Evolutionary conservation across 1,140 invertebrate genomes (phyloP).

Genomic region (Limonius californicus): DNA sequence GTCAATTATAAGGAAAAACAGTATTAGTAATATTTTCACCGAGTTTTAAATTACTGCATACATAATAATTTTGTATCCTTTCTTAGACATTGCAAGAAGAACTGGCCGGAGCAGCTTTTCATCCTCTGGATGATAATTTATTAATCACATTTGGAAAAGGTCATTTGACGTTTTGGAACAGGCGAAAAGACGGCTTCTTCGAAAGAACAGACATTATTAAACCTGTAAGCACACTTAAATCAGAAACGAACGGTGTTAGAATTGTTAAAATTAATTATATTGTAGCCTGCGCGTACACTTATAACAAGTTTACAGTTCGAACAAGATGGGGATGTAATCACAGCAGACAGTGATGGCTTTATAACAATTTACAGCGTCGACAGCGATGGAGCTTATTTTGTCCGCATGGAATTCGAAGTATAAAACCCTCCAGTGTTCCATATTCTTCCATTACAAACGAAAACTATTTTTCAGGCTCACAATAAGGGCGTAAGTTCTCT

Average conservation of each 20-base stretch:
- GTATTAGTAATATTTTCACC: too few relatives aligned
- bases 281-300: slow-evolving; percentile 72
- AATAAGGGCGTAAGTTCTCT: slow-evolving; percentile 82
- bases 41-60: too few relatives aligned
- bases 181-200: slow-evolving; percentile 83
- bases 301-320: slow-evolving; percentile 86
- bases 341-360: slow-evolving; percentile 90
- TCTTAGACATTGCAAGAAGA: slow-evolving; percentile 81
- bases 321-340: slow-evolving; percentile 89
- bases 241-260: too few relatives aligned
- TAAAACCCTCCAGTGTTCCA: too few relatives aligned
- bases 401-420: slow-evolving; percentile 80
- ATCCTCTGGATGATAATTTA: slow-evolving; percentile 88
- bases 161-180: slow-evolving; percentile 89
- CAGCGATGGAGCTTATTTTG: slow-evolving; percentile 81
- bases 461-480: slow-evolving; percentile 64
- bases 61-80: too few relatives aligned
- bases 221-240: slow-evolving; percentile 54
- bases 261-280: slow-evolving; percentile 3
- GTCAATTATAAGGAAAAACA: too few relatives aligned
- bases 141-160: slow-evolving; percentile 91
- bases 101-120: slow-evolving; percentile 84
- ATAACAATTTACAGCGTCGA: slow-evolving; percentile 91
- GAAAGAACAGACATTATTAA: slow-evolving; percentile 84
- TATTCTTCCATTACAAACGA: too few relatives aligned